phyloP scores from a whole-genome alignment of 1,140 invertebrate species.

The Pantala flavescens region DNA sequence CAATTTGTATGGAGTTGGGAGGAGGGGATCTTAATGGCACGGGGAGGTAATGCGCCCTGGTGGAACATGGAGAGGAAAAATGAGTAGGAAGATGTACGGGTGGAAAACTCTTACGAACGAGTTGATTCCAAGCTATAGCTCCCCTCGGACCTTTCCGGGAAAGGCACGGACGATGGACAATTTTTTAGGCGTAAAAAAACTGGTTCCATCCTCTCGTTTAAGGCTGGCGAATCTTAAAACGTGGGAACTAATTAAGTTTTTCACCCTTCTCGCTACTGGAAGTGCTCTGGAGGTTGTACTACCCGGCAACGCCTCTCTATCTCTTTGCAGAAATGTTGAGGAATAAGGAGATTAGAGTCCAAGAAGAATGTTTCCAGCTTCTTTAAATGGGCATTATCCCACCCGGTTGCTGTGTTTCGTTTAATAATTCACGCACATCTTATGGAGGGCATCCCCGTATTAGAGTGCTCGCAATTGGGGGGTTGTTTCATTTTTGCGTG shows the following conservation, averaged over 20 bases:
- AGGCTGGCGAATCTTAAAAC: no score
- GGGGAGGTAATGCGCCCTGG: not conserved
- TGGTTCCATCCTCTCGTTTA: not conserved
- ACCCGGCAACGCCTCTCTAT: no score
- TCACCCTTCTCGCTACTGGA: not conserved
- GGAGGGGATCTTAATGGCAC: not conserved
- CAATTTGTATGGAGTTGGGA: not conserved
- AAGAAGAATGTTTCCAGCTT: no score
- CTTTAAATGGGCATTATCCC: no score
- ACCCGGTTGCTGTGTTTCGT: no score
- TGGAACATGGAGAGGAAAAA: not conserved
- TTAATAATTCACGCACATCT: no score
- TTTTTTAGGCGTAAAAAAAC: constrained; percentile 4
- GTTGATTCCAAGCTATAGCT: not conserved
- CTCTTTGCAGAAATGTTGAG: no score
- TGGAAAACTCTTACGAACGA: not conserved
- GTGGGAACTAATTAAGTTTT: no score
- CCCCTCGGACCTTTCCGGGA: not conserved
- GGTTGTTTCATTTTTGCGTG: no score
- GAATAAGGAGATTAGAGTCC: no score
- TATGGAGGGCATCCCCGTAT: no score
- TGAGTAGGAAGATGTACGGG: not conserved
- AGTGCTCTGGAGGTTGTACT: not conserved
- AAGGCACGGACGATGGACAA: not conserved
- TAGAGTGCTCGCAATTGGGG: no score